These are phyloP conservation scores for Rhinoptilus africanus DNA, from an alignment of 2,113 vertebrate species.

Conservation along the genomic window DNA sequence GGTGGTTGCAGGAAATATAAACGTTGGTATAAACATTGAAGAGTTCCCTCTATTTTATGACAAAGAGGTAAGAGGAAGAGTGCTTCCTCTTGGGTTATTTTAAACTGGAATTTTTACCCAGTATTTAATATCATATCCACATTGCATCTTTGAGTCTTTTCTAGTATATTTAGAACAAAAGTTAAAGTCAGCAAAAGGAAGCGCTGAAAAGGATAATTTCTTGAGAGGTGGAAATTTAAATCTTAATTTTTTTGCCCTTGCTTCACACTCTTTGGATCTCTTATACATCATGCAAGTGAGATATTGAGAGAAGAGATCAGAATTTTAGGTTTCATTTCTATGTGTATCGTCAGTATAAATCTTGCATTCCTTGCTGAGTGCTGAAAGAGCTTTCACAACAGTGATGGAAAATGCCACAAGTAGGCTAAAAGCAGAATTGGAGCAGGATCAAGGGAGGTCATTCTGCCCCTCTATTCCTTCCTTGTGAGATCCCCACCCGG, in stretches of 20 bases:
- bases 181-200: not conserved
- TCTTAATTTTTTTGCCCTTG: not conserved
- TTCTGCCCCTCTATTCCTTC: not conserved
- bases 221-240: not conserved
- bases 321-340: not conserved
- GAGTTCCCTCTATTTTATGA: not conserved
- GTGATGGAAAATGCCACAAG: not conserved
- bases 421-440: not conserved
- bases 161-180: not conserved
- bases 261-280: not conserved
- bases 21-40: not conserved
- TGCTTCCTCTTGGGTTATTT: slow-evolving; percentile 14
- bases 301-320: not conserved
- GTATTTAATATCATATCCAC: not conserved
- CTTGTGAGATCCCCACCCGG: not conserved
- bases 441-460: not conserved
- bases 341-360: not conserved
- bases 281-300: fast-evolving
- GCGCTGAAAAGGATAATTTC: not conserved
- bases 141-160: not conserved
- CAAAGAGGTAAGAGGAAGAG: slow-evolving; percentile 37
- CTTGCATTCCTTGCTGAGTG: not conserved
- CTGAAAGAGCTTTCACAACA: not conserved
- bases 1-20: slow-evolving; percentile 31
- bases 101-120: no score